Percentiles rank a stretch among this genome's conserved stretches.
Evolutionary conservation across 1,140 invertebrate genomes (phyloP).

Genomic region (Aphaenogaster rudis): DNA sequence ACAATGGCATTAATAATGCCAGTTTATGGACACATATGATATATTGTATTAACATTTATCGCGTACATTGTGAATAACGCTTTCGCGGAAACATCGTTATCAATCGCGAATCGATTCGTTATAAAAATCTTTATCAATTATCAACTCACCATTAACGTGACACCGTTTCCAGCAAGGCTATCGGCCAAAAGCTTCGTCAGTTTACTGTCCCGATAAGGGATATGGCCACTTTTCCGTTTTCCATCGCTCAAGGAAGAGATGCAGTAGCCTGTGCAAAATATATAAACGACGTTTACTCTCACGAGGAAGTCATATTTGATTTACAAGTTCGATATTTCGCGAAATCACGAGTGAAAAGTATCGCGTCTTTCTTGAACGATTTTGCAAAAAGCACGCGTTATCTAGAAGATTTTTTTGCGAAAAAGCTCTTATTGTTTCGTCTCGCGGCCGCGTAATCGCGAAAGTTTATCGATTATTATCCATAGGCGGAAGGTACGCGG

Average conservation of each 20-base stretch:
- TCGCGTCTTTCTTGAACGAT: neutral
- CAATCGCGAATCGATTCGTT: neutral
- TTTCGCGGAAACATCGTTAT: neutral
- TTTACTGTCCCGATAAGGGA: conserved; percentile 97
- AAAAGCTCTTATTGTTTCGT: conserved; percentile 4
- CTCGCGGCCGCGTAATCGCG: conserved; percentile 22
- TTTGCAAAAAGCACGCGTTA: neutral
- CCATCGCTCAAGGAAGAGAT: conserved; percentile 96
- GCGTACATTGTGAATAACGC: neutral
- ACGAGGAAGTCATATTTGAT: neutral
- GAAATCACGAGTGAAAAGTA: neutral
- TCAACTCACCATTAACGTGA: conserved; percentile 94
- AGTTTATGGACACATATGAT: neutral
- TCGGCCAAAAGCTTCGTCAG: conserved; percentile 97
- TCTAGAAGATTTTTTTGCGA: neutral
- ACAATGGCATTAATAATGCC: neutral
- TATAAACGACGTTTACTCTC: conserved; percentile 15
- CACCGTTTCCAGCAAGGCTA: conserved; percentile 97
- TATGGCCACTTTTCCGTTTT: conserved; percentile 93
- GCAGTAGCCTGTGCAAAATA: conserved; percentile 93
- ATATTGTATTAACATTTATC: conserved; percentile 5
- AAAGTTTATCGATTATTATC: conserved; percentile 55
- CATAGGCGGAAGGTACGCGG: neutral
- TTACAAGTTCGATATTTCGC: neutral
- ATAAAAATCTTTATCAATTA: neutral